A percentile compares a stretch with the other conserved stretches of the same genome.
Conservation (phyloP, 1,140 invertebrate species). For the Heterodera carotae region DNA sequence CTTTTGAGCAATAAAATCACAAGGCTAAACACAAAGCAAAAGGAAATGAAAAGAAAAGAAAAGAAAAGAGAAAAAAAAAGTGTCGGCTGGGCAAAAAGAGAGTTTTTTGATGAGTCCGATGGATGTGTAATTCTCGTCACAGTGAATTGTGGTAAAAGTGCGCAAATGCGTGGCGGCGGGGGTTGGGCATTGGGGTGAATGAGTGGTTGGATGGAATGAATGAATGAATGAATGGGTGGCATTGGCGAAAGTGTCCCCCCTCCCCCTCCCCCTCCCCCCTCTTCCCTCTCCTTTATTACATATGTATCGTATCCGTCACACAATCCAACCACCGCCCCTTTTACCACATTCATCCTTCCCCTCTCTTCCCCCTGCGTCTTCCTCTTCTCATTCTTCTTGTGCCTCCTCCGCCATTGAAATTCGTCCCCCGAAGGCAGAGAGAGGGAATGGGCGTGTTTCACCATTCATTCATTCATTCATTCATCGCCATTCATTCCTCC, state of each 20-base stretch:
- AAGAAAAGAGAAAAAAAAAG: too few species aligned
- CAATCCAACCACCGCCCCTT: neutral
- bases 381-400: too few species aligned
- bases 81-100: too few species aligned
- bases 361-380: too few species aligned
- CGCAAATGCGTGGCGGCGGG: neutral
- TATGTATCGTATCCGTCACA: neutral
- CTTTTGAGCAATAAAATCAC: too few species aligned
- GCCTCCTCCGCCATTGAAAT: neutral
- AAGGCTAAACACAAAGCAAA: too few species aligned
- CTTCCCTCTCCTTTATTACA: neutral
- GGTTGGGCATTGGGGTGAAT: neutral
- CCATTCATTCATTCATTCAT: slow-evolving; percentile 10
- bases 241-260: neutral
- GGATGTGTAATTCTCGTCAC: too few species aligned
- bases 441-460: neutral
- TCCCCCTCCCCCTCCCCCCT: too few species aligned
- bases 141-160: neutral
- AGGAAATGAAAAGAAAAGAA: too few species aligned
- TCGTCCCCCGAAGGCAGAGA: neutral
- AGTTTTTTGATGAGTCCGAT: too few species aligned
- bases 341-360: too few species aligned
- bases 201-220: neutral
- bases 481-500: neutral
- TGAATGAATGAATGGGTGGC: neutral